Base-by-base conservation (phyloP, 2,888 invertebrate species). In the Meteorus colon region DNA sequence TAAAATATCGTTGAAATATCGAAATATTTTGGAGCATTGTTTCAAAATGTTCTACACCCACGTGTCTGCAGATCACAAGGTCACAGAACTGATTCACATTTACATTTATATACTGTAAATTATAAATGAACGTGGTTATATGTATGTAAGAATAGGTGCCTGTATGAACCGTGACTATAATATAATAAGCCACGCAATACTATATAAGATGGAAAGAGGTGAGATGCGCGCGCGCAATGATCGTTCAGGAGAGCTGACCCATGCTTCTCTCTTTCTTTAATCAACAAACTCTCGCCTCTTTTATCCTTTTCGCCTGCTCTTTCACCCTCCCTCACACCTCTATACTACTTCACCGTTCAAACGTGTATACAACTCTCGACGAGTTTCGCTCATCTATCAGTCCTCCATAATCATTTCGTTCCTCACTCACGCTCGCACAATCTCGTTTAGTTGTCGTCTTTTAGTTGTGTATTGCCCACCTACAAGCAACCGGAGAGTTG, bases 401-500 rank as follows among this genome's bases (percentile, higher is more conserved):
- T 16, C n/a, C 29, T 62, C n/a, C 31, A 6, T 55, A 19, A 6
- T 55, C n/a, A n/a, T 55, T 55, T 16, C 12, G 27, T 60, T 10
- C 29, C 27, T 60, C 60, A 5, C 27, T 29, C 6, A 2, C 31
- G 48, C 45, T 68, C 27, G 45, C 45, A 29, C 62, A 62, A 62
- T 73, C 60, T 67, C 29, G 41, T 31, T 59, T 67, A 19, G 41
- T 31, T 59, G 60, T 67, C 45, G 41, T 34, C 37, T 4, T 31
- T 5, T n/a, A 55, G 65, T 34, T 34, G 41, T 41, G 41, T 41
- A 4, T n/a, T 34, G 65, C 82, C 82, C 84, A 82, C 84, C 83
- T 83, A 85, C 84, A 78, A 78, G 67, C 74, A 77, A 69, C 51
- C 62, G 41, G 60, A 45, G 62, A 55, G 60, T 31, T 31, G 63